Evolutionary conservation across 92 coral and sea anemone genomes (phyloP).

Genomic region (Palythoa heliodiscus): DNA sequence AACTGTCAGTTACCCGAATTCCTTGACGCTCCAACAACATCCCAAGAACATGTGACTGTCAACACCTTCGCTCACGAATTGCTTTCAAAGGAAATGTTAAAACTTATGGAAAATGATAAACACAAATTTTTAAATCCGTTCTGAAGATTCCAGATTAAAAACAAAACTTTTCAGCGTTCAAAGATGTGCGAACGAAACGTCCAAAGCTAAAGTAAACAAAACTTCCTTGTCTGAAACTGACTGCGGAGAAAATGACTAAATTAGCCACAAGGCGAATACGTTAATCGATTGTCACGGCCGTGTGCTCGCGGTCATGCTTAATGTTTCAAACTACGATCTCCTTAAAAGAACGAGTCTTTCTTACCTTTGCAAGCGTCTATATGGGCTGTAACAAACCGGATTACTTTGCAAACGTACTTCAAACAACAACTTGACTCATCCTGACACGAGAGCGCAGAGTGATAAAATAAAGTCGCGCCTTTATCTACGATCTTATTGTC

Average conservation of each 20-base stretch:
- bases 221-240: slow-evolving; percentile 31
- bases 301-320: too few relatives aligned
- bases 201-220: slow-evolving; percentile 9
- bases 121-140: background rate
- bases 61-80: too few relatives aligned
- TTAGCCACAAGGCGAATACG: background rate
- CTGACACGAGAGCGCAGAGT: slow-evolving; percentile 13
- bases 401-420: slow-evolving; percentile 10
- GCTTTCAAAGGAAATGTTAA: too few relatives aligned
- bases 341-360: background rate
- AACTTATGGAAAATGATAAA: too few relatives aligned
- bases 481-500: slow-evolving; percentile 24
- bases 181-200: background rate
- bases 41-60: too few relatives aligned
- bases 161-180: background rate
- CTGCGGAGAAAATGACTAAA: background rate
- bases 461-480: slow-evolving; percentile 25
- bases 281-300: background rate
- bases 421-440: slow-evolving; percentile 25
- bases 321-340: background rate
- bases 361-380: background rate
- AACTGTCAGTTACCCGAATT: background rate
- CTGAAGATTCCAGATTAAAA: background rate
- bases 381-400: background rate
- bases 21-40: background rate